Evolutionary conservation across 2,113 vertebrate species (phyloP), one percentile per base, ranked within the genome.

Genomic region (Macquaria ambigua): DNA sequence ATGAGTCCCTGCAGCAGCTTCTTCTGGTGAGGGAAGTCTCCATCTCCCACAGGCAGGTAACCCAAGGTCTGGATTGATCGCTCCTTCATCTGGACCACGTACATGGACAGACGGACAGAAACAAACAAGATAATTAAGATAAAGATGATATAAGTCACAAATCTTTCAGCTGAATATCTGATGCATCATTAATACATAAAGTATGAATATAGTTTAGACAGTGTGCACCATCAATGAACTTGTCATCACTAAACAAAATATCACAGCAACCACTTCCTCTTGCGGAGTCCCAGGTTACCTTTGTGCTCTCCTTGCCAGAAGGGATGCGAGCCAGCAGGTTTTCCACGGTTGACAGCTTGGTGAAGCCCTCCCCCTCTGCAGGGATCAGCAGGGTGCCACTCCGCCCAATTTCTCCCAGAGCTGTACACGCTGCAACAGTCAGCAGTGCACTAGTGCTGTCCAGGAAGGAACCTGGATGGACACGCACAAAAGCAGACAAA

Each of bases 41-140:
- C 96, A 90, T 99, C 98, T 86, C 98, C 98, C 81, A 99, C 98
- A 39, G 98, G 96, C n/a, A 99, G 96, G 91, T 98, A 97, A 16
- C 98, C 98, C 82, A 99, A 87, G 0, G 98, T 98, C 93, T 97
- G 97, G 87, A 99, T 96, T 46, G 97, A 97, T 85, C 97, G 91
- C 85, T 99, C 98, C 92, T 99, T 99, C 97, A 98, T 98, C 98
- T 99, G 89, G 80, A 94, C 59, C 89, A 89, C 15, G n/a, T 4
- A 89, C 8, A 93, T 11, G 31, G n/a, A 62, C 20, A 75, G 8
- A 72, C 2, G 23, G 25, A 73, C 18, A 63, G 3, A 71, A 1
- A 56, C 23, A 55, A 46, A 61, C 15, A 63, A 56, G 11, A 46
- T 5, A 5, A 81, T 79, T 34, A 62, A 28, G 2, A 63, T 10